phyloP scores from a whole-genome alignment of 2,888 invertebrate species.

The Acronicta alni region DNA sequence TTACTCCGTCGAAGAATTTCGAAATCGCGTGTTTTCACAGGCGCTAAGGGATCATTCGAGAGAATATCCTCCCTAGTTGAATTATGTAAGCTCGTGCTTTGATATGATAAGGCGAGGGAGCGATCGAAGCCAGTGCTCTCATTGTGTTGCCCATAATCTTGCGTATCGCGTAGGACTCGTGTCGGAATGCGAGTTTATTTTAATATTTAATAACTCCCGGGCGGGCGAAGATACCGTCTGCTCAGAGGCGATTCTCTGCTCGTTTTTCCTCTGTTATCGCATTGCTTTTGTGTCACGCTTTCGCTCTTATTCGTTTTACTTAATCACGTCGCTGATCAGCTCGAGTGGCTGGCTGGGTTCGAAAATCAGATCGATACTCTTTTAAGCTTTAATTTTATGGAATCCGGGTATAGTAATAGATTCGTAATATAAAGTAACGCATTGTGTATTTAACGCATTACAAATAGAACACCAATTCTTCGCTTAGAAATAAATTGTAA shows the following conservation, averaged over 20 bases:
- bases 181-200: conserved; percentile 88
- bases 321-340: conserved; percentile 82
- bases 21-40: conserved; percentile 66
- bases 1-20: conserved; percentile 52
- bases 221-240: conserved; percentile 84
- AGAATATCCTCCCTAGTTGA: conserved; percentile 72
- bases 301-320: conserved; percentile 82
- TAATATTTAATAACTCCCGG: conserved; percentile 89
- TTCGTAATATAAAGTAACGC: conserved; percentile 16
- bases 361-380: conserved; percentile 66
- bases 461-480: conserved; percentile 69
- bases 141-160: conserved; percentile 87
- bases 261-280: conserved; percentile 85
- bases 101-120: conserved; percentile 84
- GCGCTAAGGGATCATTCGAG: conserved; percentile 65
- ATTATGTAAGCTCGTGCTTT: conserved; percentile 83
- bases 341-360: conserved; percentile 69
- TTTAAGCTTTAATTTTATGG: conserved; percentile 33
- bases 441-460: conserved; percentile 46
- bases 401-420: conserved; percentile 12
- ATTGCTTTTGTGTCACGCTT: conserved; percentile 87
- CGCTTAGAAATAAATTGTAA: conserved; percentile 74
- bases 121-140: conserved; percentile 82
- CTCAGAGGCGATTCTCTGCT: conserved; percentile 82
- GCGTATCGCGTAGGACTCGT: conserved; percentile 86